Base-by-base conservation (phyloP, 2,888 invertebrate genomes). In the Leptinotarsa peninsularis region DNA sequence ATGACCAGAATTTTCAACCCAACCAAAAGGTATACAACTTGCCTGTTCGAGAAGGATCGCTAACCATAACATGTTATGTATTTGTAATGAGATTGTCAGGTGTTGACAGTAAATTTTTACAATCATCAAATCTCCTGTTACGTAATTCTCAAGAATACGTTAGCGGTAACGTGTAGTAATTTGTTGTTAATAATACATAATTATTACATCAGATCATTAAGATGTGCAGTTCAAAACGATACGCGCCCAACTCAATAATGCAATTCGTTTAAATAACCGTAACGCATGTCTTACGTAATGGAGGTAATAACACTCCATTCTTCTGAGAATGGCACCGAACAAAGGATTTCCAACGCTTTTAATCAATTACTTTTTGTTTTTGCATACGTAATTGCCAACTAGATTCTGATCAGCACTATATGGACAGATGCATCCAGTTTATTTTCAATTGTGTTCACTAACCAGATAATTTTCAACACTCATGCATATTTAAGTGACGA, bases 201-300 rank as follows among this genome's bases (percentile, higher is more conserved):
- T 70, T 56, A 58, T 70, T 43, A 49, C 58, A 60, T 18, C 70
- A 70, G 60, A 58, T 70, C 58, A 27, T 70, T 68, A 58, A 70
- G 58, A 70, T 70, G 70, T 49, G 58, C 58, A 14, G 63, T 17
- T 63, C n/a, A 43, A 63, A 43, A 63, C 7, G 33, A 33, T 33
- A 33, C 43, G 63, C 63, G 4, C 10, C 7, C 17, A n/a, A 17
- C 7, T 4, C 63, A 63, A 10, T 63, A 43, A 63, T 63, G 63
- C 43, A 63, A 63, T 63, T 63, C 10, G 10, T 43, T n/a, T 10
- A n/a, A n/a, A 43, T 43, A 33, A 63, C 63, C 43, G 43, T 63
- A 63, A 63, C 63, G 63, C n/a, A 63, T 43, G 27, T 63, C 43
- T 63, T 63, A 63, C 5, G 63, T 63, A 63, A 63, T n/a, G 63